phyloP scores from a whole-genome alignment of 2,113 vertebrate genomes.

The Ginglymostoma cirratum region DNA sequence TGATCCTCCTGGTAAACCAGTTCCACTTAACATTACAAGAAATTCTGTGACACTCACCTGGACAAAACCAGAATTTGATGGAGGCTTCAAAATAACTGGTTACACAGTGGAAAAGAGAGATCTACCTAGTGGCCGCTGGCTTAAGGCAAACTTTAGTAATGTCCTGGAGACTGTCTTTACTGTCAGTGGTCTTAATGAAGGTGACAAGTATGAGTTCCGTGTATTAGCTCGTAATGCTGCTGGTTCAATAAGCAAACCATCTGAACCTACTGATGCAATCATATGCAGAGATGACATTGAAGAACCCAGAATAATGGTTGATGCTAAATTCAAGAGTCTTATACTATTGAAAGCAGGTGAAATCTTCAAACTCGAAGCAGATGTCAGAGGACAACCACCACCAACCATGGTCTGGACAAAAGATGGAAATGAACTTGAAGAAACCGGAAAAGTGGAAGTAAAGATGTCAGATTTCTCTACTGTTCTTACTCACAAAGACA shows the following conservation, averaged over 20 bases:
- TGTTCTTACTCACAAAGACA: conserved; percentile 81
- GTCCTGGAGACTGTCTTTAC: conserved; percentile 91
- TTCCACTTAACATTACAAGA: conserved; percentile 78
- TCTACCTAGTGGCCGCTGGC: conserved; percentile 85
- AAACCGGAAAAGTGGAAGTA: conserved; percentile 78
- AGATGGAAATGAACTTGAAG: conserved; percentile 86
- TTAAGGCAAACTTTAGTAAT: conserved; percentile 93
- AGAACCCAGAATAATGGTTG: conserved; percentile 88
- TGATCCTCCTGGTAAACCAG: conserved; percentile 85
- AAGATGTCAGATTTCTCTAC: conserved; percentile 82
- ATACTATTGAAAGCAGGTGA: conserved; percentile 86
- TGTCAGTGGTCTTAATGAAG: conserved; percentile 87
- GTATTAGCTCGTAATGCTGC: conserved; percentile 86
- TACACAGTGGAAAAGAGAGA: conserved; percentile 93
- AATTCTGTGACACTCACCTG: conserved; percentile 84
- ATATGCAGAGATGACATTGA: conserved; percentile 87
- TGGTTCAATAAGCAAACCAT: conserved; percentile 83
- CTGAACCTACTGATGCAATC: conserved; percentile 84
- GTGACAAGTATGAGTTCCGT: conserved; percentile 88
- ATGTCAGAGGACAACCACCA: conserved; percentile 83
- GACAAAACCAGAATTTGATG: conserved; percentile 93
- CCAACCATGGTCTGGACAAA: conserved; percentile 92
- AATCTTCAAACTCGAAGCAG: conserved; percentile 85
- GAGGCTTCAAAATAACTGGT: conserved; percentile 95
- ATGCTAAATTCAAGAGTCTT: conserved; percentile 83